These are phyloP conservation scores for Bombus sibiricus DNA, from an alignment of 1,140 invertebrate genomes.

Conservation along the genomic window DNA sequence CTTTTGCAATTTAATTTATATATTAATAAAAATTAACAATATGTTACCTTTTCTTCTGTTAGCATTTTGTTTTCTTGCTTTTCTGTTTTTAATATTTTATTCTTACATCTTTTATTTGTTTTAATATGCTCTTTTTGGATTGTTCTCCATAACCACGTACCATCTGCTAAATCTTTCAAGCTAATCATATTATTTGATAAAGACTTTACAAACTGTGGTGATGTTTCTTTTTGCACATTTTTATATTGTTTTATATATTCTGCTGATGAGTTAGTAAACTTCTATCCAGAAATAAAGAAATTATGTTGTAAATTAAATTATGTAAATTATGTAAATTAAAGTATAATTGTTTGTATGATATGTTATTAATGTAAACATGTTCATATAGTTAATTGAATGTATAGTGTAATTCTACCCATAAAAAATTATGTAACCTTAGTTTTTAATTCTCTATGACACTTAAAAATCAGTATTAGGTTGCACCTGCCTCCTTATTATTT, in stretches of 20 bases:
- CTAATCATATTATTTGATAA: conserved; percentile 67
- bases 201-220: not conserved
- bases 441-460: not conserved
- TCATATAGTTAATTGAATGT: conserved; percentile 50
- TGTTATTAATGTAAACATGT: conserved; percentile 84
- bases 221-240: conserved; percentile 45
- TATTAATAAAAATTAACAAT: no score
- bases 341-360: conserved; percentile 82
- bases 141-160: conserved; percentile 61
- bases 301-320: conserved; percentile 72
- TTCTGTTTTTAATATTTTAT: conserved; percentile 6
- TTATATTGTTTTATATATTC: conserved; percentile 72
- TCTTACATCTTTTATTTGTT: conserved; percentile 44
- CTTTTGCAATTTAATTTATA: no score
- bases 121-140: conserved; percentile 61
- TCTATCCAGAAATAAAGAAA: conserved; percentile 75
- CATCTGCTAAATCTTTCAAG: conserved; percentile 66
- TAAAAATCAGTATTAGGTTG: no score
- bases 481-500: no score
- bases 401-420: not conserved
- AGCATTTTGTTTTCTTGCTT: conserved; percentile 25
- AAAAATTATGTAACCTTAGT: not conserved
- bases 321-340: no score
- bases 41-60: no score
- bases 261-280: conserved; percentile 80